phyloP scores from a whole-genome alignment of 2,888 invertebrate genomes.

The Palloptera scutellata region DNA sequence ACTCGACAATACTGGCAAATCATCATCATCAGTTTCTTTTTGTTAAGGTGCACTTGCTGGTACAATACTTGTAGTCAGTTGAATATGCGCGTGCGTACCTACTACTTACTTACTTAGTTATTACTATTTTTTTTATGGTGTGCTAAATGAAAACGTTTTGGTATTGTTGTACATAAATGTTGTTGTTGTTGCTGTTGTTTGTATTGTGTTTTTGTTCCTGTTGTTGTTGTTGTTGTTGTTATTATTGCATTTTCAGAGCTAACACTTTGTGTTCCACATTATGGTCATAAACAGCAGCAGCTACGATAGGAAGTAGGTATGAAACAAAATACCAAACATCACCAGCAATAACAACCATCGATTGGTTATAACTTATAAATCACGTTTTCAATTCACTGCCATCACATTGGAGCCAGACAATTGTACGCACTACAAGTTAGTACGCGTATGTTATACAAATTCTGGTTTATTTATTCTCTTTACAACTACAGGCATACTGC shows the following conservation, averaged over 20 bases:
- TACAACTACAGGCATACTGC: too few relatives aligned
- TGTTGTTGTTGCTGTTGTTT: too few relatives aligned
- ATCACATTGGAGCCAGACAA: conserved; percentile 2
- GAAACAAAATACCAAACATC: conserved; percentile 37
- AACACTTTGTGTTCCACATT: conserved; percentile 15
- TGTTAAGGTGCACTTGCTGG: too few relatives aligned
- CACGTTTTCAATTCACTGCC: conserved; percentile 54
- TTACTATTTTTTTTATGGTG: conserved; percentile 31
- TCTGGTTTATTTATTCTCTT: too few relatives aligned
- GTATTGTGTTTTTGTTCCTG: too few relatives aligned
- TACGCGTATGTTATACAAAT: too few relatives aligned
- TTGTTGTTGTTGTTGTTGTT: too few relatives aligned
- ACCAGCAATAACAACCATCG: background rate
- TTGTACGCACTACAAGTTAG: background rate
- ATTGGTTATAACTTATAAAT: conserved; percentile 52
- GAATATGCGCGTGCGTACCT: background rate
- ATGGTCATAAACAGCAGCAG: conserved; percentile 16
- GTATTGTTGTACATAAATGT: conserved; percentile 43
- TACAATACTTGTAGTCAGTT: background rate
- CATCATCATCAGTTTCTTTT: too few relatives aligned
- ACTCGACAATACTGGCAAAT: too few relatives aligned
- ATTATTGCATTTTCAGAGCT: conserved; percentile 32
- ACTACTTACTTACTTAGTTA: background rate
- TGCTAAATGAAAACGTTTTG: conserved; percentile 55
- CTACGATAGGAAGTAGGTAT: background rate